Evolutionary conservation across 2,888 invertebrate genomes (phyloP).

Genomic region (Noctua comes): DNA sequence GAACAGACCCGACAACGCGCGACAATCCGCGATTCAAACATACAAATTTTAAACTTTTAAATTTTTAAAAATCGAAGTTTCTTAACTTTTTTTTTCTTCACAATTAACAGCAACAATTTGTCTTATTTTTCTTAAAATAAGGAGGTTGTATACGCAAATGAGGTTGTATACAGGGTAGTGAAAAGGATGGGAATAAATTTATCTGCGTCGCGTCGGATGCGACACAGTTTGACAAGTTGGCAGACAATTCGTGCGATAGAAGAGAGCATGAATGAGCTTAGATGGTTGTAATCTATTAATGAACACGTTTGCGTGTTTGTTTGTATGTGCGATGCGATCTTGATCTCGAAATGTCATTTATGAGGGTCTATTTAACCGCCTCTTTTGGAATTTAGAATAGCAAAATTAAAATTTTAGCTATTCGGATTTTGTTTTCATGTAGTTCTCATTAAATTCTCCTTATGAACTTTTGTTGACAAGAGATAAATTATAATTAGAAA

Average conservation of each 20-base stretch:
- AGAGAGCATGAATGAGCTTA: conserved; percentile 85
- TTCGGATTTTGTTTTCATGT: neutral
- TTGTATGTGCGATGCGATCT: conserved; percentile 65
- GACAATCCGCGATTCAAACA: conserved; percentile 75
- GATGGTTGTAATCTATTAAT: conserved; percentile 82
- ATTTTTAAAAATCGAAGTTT: conserved; percentile 36
- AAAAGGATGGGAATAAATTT: conserved; percentile 89
- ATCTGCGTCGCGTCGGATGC: conserved; percentile 85
- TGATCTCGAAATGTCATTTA: conserved; percentile 38
- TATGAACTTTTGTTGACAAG: too few species aligned
- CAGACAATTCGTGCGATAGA: conserved; percentile 79
- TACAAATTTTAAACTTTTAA: conserved; percentile 61
- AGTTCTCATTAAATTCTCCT: too few species aligned
- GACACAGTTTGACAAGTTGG: conserved; percentile 80
- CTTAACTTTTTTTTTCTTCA: conserved; percentile 31
- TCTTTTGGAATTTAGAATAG: neutral
- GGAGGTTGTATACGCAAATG: conserved; percentile 72
- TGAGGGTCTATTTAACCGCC: neutral
- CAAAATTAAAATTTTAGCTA: conserved; percentile 10
- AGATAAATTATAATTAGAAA: neutral
- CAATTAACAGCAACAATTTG: neutral
- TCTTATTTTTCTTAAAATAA: conserved; percentile 34
- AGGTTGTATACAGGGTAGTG: conserved; percentile 75
- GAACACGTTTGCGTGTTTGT: conserved; percentile 78
- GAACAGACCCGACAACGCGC: conserved; percentile 72